phyloP scores from a whole-genome alignment of 1,140 invertebrate species.

The Cydia amplana region DNA sequence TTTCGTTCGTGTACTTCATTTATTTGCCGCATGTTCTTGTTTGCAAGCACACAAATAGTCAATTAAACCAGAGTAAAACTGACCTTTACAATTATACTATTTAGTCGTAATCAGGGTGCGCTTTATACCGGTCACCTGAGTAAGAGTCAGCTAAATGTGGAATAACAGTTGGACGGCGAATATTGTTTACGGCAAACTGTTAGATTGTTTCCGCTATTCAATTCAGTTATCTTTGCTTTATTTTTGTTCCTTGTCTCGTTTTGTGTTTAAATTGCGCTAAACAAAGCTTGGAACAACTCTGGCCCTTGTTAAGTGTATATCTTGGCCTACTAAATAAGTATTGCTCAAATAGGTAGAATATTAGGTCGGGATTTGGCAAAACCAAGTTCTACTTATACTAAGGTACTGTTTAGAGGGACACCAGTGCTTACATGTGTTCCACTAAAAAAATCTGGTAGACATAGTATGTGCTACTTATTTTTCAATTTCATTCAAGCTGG shows the following conservation, averaged over 20 bases:
- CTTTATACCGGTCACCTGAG: neutral
- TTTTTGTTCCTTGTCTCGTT: conserved; percentile 11
- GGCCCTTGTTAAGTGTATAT: neutral
- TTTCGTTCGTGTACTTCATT: conserved; percentile 74
- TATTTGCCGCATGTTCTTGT: conserved; percentile 49
- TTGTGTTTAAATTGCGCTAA: neutral
- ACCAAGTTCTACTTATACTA: no score
- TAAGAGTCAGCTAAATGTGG: neutral
- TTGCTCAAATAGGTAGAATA: no score
- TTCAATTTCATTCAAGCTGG: no score
- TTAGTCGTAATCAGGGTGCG: neutral
- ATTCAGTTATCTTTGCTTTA: conserved; percentile 37
- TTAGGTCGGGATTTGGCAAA: no score
- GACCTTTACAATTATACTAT: neutral
- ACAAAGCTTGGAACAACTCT: neutral
- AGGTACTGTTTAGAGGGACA: no score
- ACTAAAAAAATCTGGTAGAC: no score
- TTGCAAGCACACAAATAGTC: neutral
- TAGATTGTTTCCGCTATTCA: conserved; percentile 49
- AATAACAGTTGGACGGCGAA: conserved; percentile 48
- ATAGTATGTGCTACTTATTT: no score
- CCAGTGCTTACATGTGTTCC: no score
- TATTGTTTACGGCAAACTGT: conserved; percentile 62
- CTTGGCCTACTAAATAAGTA: no score
- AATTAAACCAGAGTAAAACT: neutral